Evolutionary conservation across 2,113 vertebrate genomes (phyloP).

Genomic region (Zosterops borbonicus): DNA sequence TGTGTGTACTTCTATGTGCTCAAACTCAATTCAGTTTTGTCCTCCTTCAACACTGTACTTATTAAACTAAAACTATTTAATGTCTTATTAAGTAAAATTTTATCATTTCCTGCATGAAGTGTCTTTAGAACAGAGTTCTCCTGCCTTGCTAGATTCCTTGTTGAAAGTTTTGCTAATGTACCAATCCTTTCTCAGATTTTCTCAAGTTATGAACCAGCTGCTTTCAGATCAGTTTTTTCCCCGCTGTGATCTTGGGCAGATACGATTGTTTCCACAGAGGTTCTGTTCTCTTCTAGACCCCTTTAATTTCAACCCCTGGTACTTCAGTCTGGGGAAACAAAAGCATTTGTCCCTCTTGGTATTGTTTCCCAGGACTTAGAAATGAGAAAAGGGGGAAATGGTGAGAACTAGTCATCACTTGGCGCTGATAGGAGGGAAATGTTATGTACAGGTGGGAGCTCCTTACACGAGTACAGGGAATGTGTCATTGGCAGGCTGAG

Average conservation of each 20-base stretch:
- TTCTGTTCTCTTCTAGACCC: neutral
- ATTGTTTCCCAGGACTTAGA: neutral
- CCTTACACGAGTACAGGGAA: neutral
- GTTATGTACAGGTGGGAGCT: neutral
- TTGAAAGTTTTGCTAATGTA: neutral
- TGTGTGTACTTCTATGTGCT: neutral
- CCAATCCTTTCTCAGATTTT: neutral
- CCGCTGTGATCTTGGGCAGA: neutral
- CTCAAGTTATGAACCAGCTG: neutral
- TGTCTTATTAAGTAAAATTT: neutral
- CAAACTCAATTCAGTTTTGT: neutral
- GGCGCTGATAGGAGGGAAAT: neutral
- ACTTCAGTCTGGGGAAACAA: neutral
- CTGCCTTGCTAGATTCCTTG: neutral
- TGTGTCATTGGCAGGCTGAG: neutral
- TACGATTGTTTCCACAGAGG: neutral
- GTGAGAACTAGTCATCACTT: neutral
- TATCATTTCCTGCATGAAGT: neutral
- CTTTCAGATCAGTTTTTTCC: neutral
- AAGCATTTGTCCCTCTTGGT: neutral
- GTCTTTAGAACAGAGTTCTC: neutral
- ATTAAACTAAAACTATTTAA: neutral
- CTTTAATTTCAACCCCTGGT: neutral
- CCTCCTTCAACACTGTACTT: neutral
- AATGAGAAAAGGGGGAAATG: neutral